Conservation (phyloP, 1,140 invertebrate species). For the Pogonognathellus flavescens region DNA sequence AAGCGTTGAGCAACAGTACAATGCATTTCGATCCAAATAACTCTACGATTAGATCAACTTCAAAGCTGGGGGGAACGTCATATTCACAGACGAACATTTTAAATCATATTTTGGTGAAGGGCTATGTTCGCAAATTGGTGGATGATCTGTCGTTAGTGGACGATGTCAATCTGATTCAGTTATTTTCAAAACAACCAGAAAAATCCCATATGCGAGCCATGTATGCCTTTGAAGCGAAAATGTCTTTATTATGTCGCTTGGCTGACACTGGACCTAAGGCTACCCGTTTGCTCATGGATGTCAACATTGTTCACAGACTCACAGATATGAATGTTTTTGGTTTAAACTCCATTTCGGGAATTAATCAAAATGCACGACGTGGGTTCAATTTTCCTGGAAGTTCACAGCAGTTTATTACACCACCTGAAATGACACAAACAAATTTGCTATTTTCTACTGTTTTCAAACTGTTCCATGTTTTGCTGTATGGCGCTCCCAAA, state of each 20-base stretch:
- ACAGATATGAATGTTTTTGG: constrained; percentile 63
- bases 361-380: neutral
- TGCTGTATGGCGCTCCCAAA: constrained; percentile 52
- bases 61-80: neutral
- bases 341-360: constrained; percentile 51
- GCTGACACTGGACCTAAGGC: constrained; percentile 55
- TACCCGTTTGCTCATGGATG: constrained; percentile 56
- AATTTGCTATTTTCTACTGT: constrained; percentile 59
- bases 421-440: neutral
- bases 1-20: neutral
- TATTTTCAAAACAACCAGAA: constrained; percentile 41
- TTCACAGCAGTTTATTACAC: neutral
- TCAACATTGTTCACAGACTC: constrained; percentile 55
- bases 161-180: constrained; percentile 52
- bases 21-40: neutral
- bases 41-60: neutral
- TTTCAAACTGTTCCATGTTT: constrained; percentile 57
- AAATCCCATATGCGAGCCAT: constrained; percentile 52
- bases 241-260: constrained; percentile 58
- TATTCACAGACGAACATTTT: constrained; percentile 10
- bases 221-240: constrained; percentile 63
- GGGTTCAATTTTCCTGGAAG: neutral
- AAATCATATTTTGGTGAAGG: constrained; percentile 54
- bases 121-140: constrained; percentile 59
- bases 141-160: constrained; percentile 56